These are phyloP conservation scores for Polydrusus cervinus DNA, from an alignment of 2,888 invertebrate genomes.

Conservation along the genomic window DNA sequence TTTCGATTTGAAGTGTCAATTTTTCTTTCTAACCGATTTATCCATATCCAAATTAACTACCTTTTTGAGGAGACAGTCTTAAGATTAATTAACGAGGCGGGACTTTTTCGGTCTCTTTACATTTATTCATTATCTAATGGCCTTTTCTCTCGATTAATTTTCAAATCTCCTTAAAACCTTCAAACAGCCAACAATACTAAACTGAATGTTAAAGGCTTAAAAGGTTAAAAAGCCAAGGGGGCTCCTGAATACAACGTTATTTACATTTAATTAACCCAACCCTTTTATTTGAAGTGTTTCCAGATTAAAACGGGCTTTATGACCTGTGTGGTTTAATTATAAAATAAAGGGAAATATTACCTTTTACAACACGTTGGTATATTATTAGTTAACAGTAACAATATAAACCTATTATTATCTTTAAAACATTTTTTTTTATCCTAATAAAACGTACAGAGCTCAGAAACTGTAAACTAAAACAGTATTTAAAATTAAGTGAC, in stretches of 20 bases:
- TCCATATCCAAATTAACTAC: no score
- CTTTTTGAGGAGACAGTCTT: no score
- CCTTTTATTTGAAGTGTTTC: conserved; percentile 30
- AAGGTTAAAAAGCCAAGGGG: conserved; percentile 19
- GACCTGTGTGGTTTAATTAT: conserved; percentile 24
- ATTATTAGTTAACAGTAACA: not conserved
- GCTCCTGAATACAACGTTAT: conserved; percentile 27
- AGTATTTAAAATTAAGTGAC: no score
- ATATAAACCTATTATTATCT: no score
- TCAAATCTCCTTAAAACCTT: conserved; percentile 26
- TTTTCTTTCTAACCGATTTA: no score
- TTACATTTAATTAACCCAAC: conserved; percentile 34
- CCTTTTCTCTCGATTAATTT: conserved; percentile 13
- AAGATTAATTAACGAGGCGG: no score
- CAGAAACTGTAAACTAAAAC: no score
- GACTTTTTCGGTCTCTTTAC: not conserved
- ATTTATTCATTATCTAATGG: not conserved
- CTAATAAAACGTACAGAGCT: no score
- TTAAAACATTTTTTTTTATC: no score
- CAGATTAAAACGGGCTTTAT: conserved; percentile 8
- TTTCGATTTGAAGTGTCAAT: no score
- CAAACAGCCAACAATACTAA: conserved; percentile 15
- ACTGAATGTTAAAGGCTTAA: conserved; percentile 10
- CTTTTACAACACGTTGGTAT: not conserved
- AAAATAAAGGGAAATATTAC: conserved; percentile 6